These are phyloP conservation scores for Acridotheres tristis DNA, from an alignment of 2,797 vertebrate species.

Conservation along the genomic window DNA sequence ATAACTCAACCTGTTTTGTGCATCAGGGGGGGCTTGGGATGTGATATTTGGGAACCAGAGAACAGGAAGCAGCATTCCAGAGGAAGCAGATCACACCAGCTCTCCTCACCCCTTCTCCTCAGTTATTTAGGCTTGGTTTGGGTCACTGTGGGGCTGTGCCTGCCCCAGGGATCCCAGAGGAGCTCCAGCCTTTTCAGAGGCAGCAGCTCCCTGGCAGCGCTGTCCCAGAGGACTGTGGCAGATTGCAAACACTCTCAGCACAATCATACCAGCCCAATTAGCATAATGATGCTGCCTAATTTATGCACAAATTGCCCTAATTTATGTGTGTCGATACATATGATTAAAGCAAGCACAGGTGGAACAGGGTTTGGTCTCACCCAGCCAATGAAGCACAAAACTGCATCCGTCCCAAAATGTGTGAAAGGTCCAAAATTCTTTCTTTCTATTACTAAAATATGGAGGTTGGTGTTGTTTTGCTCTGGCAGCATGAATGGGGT, in stretches of 20 bases:
- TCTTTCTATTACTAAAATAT: rapidly evolving
- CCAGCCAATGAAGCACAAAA: background rate
- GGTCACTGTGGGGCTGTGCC: rapidly evolving
- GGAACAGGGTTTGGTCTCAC: background rate
- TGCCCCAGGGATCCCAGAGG: background rate
- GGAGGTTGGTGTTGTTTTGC: background rate
- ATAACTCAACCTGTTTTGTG: rapidly evolving
- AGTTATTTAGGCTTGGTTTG: background rate
- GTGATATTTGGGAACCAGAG: background rate
- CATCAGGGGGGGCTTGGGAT: background rate
- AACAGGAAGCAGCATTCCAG: background rate
- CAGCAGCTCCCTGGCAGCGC: background rate
- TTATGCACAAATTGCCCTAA: conserved; percentile 42
- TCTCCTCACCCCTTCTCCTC: background rate
- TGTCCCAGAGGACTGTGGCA: background rate
- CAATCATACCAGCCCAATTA: conserved; percentile 25
- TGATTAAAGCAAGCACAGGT: background rate
- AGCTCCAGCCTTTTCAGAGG: background rate
- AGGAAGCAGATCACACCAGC: background rate
- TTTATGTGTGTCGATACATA: conserved; percentile 10
- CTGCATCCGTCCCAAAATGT: background rate
- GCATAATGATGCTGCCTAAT: conserved; percentile 27
- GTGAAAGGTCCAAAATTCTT: background rate
- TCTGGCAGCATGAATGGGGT: background rate
- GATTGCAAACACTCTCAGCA: conserved; percentile 10